Evolutionary conservation across 2,113 vertebrate genomes (phyloP).

Genomic region (Struthio camelus): DNA sequence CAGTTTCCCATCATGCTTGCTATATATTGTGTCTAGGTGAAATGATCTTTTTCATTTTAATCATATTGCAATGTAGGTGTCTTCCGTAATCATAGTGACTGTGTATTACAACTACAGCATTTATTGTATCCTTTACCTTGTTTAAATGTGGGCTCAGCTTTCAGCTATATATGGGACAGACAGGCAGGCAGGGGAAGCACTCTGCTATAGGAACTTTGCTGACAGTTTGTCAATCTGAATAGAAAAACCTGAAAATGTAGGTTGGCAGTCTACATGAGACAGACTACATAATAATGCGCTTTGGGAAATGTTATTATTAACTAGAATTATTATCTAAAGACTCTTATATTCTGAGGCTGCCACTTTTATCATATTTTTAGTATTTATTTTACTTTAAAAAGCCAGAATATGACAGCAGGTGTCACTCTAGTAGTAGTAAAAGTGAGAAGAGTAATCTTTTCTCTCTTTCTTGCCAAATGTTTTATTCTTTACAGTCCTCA

Average conservation of each 20-base stretch:
- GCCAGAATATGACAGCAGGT: slow-evolving; percentile 6
- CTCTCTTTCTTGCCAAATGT: accelerated
- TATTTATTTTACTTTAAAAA: not conserved
- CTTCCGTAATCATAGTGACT: not conserved
- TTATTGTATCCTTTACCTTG: not conserved
- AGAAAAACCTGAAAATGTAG: not conserved
- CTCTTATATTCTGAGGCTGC: not conserved
- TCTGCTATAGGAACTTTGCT: not conserved
- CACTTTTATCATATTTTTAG: not conserved
- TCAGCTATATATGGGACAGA: not conserved
- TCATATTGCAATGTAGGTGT: not conserved
- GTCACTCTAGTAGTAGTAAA: slow-evolving; percentile 14
- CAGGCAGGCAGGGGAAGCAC: not conserved
- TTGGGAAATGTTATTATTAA: not conserved
- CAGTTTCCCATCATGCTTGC: not conserved
- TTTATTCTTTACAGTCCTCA: not conserved
- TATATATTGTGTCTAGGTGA: not conserved
- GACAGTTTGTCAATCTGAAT: not conserved
- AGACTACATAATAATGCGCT: accelerated
- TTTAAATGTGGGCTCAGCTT: not conserved
- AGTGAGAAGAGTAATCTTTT: not conserved
- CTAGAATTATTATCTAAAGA: not conserved
- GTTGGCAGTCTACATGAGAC: not conserved
- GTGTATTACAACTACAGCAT: not conserved
- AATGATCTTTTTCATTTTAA: not conserved